Evolutionary conservation across 2,888 invertebrate species (phyloP), one percentile per base, ranked within the genome.

Genomic region (Chironomus tentans): DNA sequence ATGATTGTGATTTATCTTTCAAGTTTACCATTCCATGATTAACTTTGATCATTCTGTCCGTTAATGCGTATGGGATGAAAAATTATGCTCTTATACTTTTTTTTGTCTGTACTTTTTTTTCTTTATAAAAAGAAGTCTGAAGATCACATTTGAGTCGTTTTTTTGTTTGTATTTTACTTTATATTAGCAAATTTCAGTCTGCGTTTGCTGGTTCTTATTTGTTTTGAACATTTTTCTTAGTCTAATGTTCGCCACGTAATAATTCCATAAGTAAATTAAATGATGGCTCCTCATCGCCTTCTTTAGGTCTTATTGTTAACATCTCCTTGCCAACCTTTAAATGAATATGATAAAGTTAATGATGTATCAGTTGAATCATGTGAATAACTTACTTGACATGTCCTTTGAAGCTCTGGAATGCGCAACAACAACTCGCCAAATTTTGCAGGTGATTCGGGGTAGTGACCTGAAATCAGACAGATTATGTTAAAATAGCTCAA

Each of bases 241-340:
- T n/a, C 84, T 83, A 95, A 86, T 95, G 95, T 86, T 96, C 95
- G 81, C 97, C 97, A 81, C 96, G 88, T 78, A 98, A 87, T 77
- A 98, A 88, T 86, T 98, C 98, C 93, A 97, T 95, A 79, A 98
- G 89, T 80, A 98, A 88, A 84, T 97, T 97, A 87, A 97, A 97
- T 82, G 93, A 92, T 77, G 92, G 91, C 77, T 78, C 93, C 81
- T 95, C 94, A 77, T 94, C 94, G 79, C 38, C 38, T 38, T 96
- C 94, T 83, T 94, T 93, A 79, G 91, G 91, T 84, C 93, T 93
- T 80, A 91, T 90, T 13, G 91, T 90, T 80, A 97, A 86, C 90
- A 96, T 92, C 83, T 96, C 97, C 84, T 97, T 97, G 80, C 95
- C 95, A 79, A 94, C 92, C 92, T 93, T 85, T 81, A 83, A 38